Base-by-base conservation (phyloP, 2,113 vertebrate genomes). In the Alouatta palliata region DNA sequence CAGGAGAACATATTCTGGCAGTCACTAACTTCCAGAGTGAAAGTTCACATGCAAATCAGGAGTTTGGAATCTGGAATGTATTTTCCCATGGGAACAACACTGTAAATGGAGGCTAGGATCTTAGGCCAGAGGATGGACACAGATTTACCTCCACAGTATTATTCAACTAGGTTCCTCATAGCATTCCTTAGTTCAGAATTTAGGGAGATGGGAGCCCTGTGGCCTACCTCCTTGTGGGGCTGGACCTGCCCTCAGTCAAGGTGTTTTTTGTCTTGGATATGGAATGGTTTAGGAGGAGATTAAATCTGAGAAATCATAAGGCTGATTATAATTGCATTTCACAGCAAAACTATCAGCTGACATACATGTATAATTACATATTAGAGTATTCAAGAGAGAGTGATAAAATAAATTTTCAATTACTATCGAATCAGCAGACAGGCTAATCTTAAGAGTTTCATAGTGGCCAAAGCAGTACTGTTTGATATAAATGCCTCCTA, bases 61-160 rank as follows among this genome's bases (percentile, higher is more conserved):
- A 8, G 66, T 90, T 52, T 80, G 90, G 95, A 96, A 93, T 95
- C 56, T 81, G 92, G 92, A 95, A 95, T 84, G 76, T 30, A 5
- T 91, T 77, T 86, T 96, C 94, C 93, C 90, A 25, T 21, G 87
- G 87, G 75, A 90, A 79, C 76, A 49, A 61, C n/a, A 37, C 86
- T 23, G 0, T 93, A 92, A 43, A 91, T 68, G 68, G 75, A 93
- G 47, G 27, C 52, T 35, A 23, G 47, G 20, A 93, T 97, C 61
- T 66, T 37, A 49, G 66, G 47, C 52, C 56, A 49, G 45, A 47
- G 79, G 13, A 75, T 35, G 37, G 75, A 91, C 75, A 7, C 20
- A 20, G 80, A 40, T 56, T 92, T 73, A 12, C 58, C 19, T 88
- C 88, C 49, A 27, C 21, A 54, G 1, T 30, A 13, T 90, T 77